A percentile compares a stretch with the other conserved stretches of the same genome.
These are phyloP conservation scores for Axea sp. DNA, from an alignment of 2,888 invertebrate species.

Conservation along the genomic window DNA sequence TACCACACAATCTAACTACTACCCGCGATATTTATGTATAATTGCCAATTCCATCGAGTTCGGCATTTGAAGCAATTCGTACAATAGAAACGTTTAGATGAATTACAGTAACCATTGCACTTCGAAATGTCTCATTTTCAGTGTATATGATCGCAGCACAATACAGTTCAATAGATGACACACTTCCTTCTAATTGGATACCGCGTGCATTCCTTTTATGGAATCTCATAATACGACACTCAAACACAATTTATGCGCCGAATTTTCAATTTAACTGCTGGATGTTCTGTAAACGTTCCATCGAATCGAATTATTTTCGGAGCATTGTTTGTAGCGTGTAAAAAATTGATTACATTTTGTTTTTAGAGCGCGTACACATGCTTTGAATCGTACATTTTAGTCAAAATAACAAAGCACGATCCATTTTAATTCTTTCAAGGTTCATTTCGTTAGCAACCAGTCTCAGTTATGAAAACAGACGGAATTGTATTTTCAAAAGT, in stretches of 20 bases:
- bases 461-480: conserved; percentile 25
- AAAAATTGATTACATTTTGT: conserved; percentile 38
- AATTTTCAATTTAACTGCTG: conserved; percentile 27
- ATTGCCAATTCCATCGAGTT: conserved; percentile 52
- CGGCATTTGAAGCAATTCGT: conserved; percentile 59
- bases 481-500: conserved; percentile 34
- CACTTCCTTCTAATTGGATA: conserved; percentile 60
- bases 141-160: conserved; percentile 46
- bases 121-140: conserved; percentile 61
- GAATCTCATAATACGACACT: conserved; percentile 55
- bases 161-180: conserved; percentile 57
- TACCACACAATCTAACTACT: conserved; percentile 50
- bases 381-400: conserved; percentile 9
- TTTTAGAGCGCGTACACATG: conserved; percentile 15
- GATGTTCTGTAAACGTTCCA: conserved; percentile 12
- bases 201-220: conserved; percentile 58
- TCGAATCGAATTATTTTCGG: conserved; percentile 30
- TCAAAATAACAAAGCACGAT: conserved; percentile 8
- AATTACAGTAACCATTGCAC: conserved; percentile 54
- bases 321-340: background rate
- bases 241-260: conserved; percentile 40
- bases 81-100: conserved; percentile 62
- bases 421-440: conserved; percentile 34
- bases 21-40: conserved; percentile 63
- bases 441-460: conserved; percentile 25